Conservation (phyloP, 1,140 invertebrate genomes). For the Chrysopa pallens region DNA sequence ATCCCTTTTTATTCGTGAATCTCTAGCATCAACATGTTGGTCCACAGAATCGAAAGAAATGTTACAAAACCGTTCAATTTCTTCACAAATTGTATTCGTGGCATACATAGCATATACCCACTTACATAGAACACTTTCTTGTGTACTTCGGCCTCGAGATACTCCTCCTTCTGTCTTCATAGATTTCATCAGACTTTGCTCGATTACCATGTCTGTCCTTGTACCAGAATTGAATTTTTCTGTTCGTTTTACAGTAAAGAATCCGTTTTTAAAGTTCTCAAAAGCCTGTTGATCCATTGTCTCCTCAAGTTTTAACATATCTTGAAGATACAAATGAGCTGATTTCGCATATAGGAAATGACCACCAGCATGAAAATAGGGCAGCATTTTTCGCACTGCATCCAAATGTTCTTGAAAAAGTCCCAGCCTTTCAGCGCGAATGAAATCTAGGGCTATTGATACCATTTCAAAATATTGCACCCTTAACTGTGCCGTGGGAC, state of each 20-base stretch:
- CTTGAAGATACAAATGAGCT: constrained; percentile 23
- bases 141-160: constrained; percentile 16
- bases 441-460: constrained; percentile 12
- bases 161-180: constrained; percentile 20
- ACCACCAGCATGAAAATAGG: constrained; percentile 24
- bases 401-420: constrained; percentile 20
- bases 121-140: constrained; percentile 18
- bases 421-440: constrained; percentile 13
- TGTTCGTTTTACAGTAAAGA: constrained; percentile 17
- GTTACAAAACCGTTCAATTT: constrained; percentile 14
- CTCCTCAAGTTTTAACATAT: constrained; percentile 13
- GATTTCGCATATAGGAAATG: constrained; percentile 28
- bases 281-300: constrained; percentile 15
- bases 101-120: constrained; percentile 12
- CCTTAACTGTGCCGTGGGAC: constrained; percentile 14
- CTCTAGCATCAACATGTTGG: constrained; percentile 19
- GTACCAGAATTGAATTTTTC: constrained; percentile 22
- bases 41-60: constrained; percentile 13
- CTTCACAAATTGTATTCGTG: constrained; percentile 13
- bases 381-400: constrained; percentile 22
- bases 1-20: constrained; percentile 14
- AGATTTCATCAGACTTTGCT: constrained; percentile 20
- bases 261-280: constrained; percentile 16
- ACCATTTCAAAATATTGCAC: constrained; percentile 18
- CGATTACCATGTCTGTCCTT: constrained; percentile 22